Evolutionary conservation across 53 echinoderm and acorn worm genomes (phyloP), one percentile per base, ranked within the genome.

Genomic region (Holothuria scabra): DNA sequence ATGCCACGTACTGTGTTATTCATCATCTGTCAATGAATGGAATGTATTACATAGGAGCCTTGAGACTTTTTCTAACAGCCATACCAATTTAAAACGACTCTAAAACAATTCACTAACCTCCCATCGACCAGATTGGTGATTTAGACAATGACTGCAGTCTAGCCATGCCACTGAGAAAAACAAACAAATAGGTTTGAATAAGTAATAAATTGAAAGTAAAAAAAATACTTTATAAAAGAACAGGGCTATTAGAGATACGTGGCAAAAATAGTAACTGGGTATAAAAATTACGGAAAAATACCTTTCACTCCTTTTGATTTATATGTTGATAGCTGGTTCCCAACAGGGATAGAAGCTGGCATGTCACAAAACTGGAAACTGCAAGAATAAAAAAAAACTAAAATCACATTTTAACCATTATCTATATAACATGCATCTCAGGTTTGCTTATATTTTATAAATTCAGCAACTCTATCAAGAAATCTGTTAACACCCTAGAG

Each of bases 131-230:
- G 67, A 67, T 13, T 67, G 67, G 67, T 67, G 26, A 67, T 67
- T 67, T 30, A 67, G 67, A 67, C 32, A 31, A 67, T 67, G 67
- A 67, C 67, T 16, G 29, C 67, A 67, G 67, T 67, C 67, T 67
- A 67, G 67, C 67, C 67, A 67, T 67, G 67, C 67, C 67, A 67
- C 67, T 67, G 67, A 67, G 28, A 67, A 67, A 67, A 67, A 67
- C 3, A 24, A 66, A 66, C 67, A 66, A 67, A 30, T 5, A 67
- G 67, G 67, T 29, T 67, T 67, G 67, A 67, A 67, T 13, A 67
- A 67, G 67, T 26, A 7, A 67, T 67, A 67, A n/a, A 67, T 67
- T 67, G 29, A 31, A 31, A 67, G 32, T 67, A 31, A 67, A 67
- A 67, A 24, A 12, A 9, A 35, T 35, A 35, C 3, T 35, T 35